Evolutionary conservation across 2,797 vertebrate species (phyloP), one percentile per base, ranked within the genome.

Genomic region (Anguilla megastoma): DNA sequence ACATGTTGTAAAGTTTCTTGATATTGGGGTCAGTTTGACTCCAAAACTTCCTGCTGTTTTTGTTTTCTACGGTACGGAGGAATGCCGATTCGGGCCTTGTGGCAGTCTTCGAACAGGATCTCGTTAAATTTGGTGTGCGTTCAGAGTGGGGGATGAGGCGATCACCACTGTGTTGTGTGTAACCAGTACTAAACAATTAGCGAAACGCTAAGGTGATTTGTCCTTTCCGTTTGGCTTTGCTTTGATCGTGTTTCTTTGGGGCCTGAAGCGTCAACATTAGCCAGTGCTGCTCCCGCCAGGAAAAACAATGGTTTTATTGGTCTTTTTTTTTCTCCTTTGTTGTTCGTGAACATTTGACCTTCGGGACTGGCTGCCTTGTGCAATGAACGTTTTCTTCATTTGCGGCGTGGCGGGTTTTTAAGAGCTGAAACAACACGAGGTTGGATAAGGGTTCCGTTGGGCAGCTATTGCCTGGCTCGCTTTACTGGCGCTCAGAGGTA

Each of bases 11-110:
- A 87, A 88, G 80, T 58, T 87, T 88, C 87, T 45, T 27, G 41
- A 85, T n/a, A 83, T 84, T 87, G 74, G 69, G 3, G 83, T 89
- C 88, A 50, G 90, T 90, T 94, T 85, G 8, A 8, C 66, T 92
- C 88, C 87, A 56, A 84, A 89, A 88, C 41, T 88, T 91, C 84
- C 85, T 92, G 89, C n/a, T 88, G 88, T 92, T 48, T 92, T 91
- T 87, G 89, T 87, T 90, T 52, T 66, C 24, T 69, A 16, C n/a
- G 48, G 60, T 86, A 60, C 80, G 87, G 83, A 89, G 86, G 88
- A 91, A 91, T 91, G 83, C 91, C 91, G 89, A 92, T 92, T 92
- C 91, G 86, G 88, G 90, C 92, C 90, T 90, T 45, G 87, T 91
- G 86, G 87, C 91, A 89, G 63, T 84, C 76, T 87, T 6, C 21